Percentiles rank a stretch among this genome's conserved stretches.
phyloP scores from a whole-genome alignment of 2,113 vertebrate genomes.

The Oreocharis arfaki region DNA sequence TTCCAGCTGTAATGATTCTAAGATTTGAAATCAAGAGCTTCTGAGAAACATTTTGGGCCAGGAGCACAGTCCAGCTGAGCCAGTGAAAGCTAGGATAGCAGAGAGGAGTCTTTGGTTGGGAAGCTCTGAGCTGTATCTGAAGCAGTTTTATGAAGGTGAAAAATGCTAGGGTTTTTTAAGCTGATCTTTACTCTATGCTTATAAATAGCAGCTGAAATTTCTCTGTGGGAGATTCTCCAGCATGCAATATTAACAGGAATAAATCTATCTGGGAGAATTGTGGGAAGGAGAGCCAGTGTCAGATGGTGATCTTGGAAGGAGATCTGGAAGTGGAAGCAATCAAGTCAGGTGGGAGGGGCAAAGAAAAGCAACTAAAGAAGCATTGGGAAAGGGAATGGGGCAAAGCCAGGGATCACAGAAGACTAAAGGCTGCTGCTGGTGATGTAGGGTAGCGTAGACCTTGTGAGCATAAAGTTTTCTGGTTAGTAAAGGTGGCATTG shows the following conservation, averaged over 20 bases:
- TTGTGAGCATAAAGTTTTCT: neutral
- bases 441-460: neutral
- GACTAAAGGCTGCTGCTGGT: neutral
- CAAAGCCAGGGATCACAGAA: neutral
- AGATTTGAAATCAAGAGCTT: neutral
- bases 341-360: neutral
- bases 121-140: neutral
- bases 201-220: neutral
- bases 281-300: neutral
- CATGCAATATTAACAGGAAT: neutral
- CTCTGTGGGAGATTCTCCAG: neutral
- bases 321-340: neutral
- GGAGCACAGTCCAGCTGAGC: neutral
- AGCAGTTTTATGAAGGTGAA: neutral
- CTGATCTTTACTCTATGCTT: neutral
- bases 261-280: neutral
- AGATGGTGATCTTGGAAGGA: neutral
- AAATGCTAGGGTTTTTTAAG: neutral
- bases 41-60: neutral
- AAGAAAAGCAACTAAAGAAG: neutral
- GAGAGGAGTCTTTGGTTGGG: neutral
- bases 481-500: neutral
- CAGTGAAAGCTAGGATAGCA: neutral
- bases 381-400: neutral
- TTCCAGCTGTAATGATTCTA: neutral